These are phyloP conservation scores for Panthera leo DNA, from an alignment of 2,113 vertebrate genomes.

Conservation along the genomic window DNA sequence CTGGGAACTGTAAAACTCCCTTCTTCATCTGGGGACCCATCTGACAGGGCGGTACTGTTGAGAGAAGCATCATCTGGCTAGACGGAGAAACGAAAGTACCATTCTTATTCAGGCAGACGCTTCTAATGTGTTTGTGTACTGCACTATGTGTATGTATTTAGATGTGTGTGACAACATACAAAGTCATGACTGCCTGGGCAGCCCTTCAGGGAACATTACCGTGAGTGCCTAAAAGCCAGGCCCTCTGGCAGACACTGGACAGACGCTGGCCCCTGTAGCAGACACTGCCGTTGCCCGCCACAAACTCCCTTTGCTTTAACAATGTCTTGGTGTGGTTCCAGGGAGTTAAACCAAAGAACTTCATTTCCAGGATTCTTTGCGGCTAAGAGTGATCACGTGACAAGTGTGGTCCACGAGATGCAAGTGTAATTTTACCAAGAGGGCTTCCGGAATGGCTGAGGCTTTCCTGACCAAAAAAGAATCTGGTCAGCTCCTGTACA, in stretches of 20 bases:
- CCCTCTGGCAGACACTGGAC: neutral
- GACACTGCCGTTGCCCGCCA: neutral
- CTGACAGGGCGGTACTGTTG: constrained; percentile 26
- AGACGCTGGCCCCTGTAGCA: neutral
- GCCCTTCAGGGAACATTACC: no score
- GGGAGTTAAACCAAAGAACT: neutral
- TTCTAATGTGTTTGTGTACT: neutral
- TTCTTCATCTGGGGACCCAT: constrained; percentile 58
- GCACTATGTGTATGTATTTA: neutral
- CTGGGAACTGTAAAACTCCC: constrained; percentile 21
- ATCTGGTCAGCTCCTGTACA: neutral
- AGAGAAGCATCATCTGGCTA: constrained; percentile 62
- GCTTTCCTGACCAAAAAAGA: neutral
- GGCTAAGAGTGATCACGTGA: neutral
- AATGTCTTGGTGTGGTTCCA: neutral
- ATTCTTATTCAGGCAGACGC: neutral
- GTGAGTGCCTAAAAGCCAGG: neutral
- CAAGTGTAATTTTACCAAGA: neutral
- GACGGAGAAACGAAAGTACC: constrained; percentile 36
- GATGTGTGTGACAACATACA: neutral
- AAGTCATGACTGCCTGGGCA: no score
- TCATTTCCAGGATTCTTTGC: neutral
- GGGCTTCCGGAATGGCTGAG: neutral
- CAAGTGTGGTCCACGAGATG: neutral
- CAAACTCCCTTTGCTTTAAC: neutral